Conservation (phyloP, 2,888 invertebrate genomes). For the Tetramorium bicarinatum region DNA sequence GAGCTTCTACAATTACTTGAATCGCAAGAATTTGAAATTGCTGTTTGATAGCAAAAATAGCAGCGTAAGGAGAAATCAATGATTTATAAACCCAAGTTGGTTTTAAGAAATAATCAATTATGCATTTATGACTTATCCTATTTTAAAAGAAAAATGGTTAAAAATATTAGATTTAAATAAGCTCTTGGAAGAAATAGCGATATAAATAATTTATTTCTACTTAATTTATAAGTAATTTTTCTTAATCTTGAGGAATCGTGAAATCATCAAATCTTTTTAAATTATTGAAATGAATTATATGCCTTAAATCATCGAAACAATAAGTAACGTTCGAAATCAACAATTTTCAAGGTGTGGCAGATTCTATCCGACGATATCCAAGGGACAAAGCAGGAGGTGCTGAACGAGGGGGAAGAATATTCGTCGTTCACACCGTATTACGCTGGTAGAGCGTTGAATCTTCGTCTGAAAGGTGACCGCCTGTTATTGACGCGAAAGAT, state of each 20-base stretch:
- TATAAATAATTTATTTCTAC: not conserved
- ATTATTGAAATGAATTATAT: not conserved
- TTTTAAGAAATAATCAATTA: not conserved
- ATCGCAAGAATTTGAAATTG: constrained; percentile 90
- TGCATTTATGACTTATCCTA: not conserved
- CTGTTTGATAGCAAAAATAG: constrained; percentile 91
- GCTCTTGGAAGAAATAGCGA: not conserved
- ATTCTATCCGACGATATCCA: constrained; percentile 93
- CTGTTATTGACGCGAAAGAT: constrained; percentile 89
- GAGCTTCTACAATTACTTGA: constrained; percentile 92
- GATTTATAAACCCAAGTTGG: not conserved
- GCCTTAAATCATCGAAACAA: not conserved
- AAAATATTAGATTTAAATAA: not conserved
- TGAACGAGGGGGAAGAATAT: constrained; percentile 88
- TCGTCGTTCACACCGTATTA: constrained; percentile 91
- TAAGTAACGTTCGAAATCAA: not conserved
- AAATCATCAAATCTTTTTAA: not conserved
- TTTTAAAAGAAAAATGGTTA: not conserved
- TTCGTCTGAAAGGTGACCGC: constrained; percentile 90
- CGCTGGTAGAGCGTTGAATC: constrained; percentile 91
- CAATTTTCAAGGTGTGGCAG: constrained; percentile 89
- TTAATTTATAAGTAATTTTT: not conserved
- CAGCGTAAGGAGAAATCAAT: constrained; percentile 85
- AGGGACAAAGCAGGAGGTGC: constrained; percentile 90
- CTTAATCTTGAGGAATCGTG: not conserved